Conservation (phyloP, 2,888 invertebrate species). For the Chloroclysta siterata region DNA sequence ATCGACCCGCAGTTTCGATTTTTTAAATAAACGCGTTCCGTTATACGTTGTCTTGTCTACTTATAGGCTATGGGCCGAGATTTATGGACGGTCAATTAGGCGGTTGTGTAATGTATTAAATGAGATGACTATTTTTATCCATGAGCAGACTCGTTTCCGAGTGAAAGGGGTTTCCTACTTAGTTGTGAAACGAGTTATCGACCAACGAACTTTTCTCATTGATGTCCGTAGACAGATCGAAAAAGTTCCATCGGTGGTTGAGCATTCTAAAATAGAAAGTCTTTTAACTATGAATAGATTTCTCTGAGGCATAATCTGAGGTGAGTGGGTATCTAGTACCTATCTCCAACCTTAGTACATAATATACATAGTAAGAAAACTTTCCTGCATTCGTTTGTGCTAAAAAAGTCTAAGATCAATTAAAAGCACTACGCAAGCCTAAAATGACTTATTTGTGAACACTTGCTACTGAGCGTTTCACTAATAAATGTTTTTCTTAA, state of each 20-base stretch:
- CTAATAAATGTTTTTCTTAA: not conserved
- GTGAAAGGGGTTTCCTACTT: conserved; percentile 77
- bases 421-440: no score
- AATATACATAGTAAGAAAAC: no score
- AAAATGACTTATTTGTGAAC: no score
- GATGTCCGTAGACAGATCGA: conserved; percentile 37
- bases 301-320: conserved; percentile 3
- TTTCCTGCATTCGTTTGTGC: no score
- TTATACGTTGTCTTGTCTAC: conserved; percentile 55
- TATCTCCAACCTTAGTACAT: no score
- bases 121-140: conserved; percentile 70
- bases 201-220: conserved; percentile 59
- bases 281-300: conserved; percentile 21
- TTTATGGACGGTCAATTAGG: conserved; percentile 70
- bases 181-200: conserved; percentile 62
- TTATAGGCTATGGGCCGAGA: conserved; percentile 51
- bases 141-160: conserved; percentile 60
- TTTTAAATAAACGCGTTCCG: conserved; percentile 78
- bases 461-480: not conserved
- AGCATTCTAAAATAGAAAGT: conserved; percentile 29
- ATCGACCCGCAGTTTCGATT: conserved; percentile 69
- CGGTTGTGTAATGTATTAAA: conserved; percentile 69
- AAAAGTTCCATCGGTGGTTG: conserved; percentile 13
- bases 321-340: not conserved
- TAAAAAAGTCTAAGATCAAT: no score